phyloP scores from a whole-genome alignment of 2,113 vertebrate species.

The Thunnus thynnus region DNA sequence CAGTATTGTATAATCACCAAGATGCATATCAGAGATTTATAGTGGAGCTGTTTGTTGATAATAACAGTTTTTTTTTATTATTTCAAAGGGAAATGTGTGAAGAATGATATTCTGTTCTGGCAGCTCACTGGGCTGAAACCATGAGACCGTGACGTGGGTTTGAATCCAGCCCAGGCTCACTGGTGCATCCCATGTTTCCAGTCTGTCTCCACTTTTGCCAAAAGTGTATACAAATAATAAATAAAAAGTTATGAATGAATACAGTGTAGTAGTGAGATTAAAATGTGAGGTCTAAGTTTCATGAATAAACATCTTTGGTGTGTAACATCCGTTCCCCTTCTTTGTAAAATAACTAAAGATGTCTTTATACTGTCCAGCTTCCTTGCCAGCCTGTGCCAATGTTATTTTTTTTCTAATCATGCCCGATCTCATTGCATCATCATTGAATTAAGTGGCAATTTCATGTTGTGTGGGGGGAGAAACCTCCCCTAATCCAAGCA shows the following conservation, averaged over 20 bases:
- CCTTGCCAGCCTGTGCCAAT: constrained; percentile 18
- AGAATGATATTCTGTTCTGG: constrained; percentile 48
- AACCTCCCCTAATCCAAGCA: constrained; percentile 63
- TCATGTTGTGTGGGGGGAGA: constrained; percentile 57
- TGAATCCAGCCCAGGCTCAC: constrained; percentile 15
- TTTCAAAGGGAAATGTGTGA: constrained; percentile 34
- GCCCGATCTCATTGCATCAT: constrained; percentile 52
- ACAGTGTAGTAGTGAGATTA: neutral
- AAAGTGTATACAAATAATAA: constrained; percentile 14
- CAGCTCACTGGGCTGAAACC: constrained; percentile 37
- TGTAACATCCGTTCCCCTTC: neutral
- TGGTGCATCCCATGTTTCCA: constrained; percentile 3
- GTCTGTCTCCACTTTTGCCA: constrained; percentile 5
- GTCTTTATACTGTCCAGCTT: constrained; percentile 6
- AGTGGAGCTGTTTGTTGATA: constrained; percentile 9
- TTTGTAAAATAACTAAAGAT: constrained; percentile 12
- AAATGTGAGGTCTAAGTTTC: neutral
- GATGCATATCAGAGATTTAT: constrained; percentile 16
- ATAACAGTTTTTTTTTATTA: constrained; percentile 19
- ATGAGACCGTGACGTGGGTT: constrained; percentile 26
- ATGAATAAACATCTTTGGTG: neutral
- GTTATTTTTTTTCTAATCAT: constrained; percentile 52
- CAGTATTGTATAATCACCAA: constrained; percentile 14
- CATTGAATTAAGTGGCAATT: constrained; percentile 77
- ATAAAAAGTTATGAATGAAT: too few species aligned